Conservation (phyloP, 2,113 vertebrate species). For the Amphiprion ocellaris region DNA sequence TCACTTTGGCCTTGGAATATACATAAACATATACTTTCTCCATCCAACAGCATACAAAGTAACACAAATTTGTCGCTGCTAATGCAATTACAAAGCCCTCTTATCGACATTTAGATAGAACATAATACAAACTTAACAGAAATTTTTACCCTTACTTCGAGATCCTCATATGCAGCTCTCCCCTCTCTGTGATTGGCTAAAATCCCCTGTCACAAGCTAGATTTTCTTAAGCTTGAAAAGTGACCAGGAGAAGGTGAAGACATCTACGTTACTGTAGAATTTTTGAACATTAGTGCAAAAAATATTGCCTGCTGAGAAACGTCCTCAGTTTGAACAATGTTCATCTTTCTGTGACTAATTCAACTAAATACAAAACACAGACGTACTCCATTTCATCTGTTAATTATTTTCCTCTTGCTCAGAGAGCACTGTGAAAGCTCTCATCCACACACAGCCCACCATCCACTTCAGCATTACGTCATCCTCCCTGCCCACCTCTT, state of each 20-base stretch:
- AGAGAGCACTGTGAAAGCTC: constrained; percentile 39
- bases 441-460: constrained; percentile 67
- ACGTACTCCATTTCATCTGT: constrained; percentile 23
- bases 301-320: neutral
- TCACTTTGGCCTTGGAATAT: neutral
- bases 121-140: neutral
- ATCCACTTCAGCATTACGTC: constrained; percentile 63
- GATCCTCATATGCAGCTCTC: neutral
- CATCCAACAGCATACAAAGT: neutral
- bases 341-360: constrained; percentile 3
- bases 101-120: neutral
- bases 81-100: neutral
- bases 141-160: too few species aligned
- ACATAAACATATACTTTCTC: too few species aligned
- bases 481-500: constrained; percentile 88
- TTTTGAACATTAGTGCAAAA: too few species aligned
- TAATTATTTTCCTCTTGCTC: constrained; percentile 52
- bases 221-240: too few species aligned
- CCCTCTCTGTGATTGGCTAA: too few species aligned
- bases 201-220: too few species aligned
- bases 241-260: too few species aligned
- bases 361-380: neutral
- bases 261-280: too few species aligned
- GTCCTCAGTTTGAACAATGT: neutral
- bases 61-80: neutral